Evolutionary conservation across 2,888 invertebrate species (phyloP).

Genomic region (Drosophila leonis): DNA sequence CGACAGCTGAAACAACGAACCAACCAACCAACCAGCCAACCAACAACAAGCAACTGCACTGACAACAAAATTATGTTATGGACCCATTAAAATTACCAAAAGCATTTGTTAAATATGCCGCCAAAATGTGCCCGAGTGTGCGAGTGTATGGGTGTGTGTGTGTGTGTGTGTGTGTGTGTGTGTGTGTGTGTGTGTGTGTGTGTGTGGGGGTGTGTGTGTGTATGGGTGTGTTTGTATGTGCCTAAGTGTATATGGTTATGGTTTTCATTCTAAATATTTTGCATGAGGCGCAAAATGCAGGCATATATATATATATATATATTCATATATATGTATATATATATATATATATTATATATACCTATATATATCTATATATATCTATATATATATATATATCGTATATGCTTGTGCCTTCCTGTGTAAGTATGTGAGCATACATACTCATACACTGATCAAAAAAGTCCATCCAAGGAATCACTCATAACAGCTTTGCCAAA

Average conservation of each 20-base stretch:
- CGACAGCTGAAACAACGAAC: slow-evolving; percentile 64
- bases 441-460: neutral
- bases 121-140: slow-evolving; percentile 8
- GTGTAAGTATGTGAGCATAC: neutral
- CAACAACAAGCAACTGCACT: slow-evolving; percentile 37
- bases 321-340: neutral
- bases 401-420: neutral
- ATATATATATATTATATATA: neutral
- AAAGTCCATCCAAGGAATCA: neutral
- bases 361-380: neutral
- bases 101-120: slow-evolving; percentile 57
- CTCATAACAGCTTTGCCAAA: too few relatives aligned
- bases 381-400: neutral
- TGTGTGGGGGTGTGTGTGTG: neutral
- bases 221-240: too few relatives aligned
- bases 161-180: neutral
- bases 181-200: neutral
- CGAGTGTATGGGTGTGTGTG: neutral
- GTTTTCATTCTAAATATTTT: slow-evolving; percentile 58
- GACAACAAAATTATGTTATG: slow-evolving; percentile 54
- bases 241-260: neutral
- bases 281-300: slow-evolving; percentile 25
- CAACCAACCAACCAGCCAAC: neutral
- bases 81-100: slow-evolving; percentile 66
- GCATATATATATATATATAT: slow-evolving; percentile 1